These are phyloP conservation scores for Coregonus suidteri DNA, from an alignment of 2,797 vertebrate species.

Conservation along the genomic window DNA sequence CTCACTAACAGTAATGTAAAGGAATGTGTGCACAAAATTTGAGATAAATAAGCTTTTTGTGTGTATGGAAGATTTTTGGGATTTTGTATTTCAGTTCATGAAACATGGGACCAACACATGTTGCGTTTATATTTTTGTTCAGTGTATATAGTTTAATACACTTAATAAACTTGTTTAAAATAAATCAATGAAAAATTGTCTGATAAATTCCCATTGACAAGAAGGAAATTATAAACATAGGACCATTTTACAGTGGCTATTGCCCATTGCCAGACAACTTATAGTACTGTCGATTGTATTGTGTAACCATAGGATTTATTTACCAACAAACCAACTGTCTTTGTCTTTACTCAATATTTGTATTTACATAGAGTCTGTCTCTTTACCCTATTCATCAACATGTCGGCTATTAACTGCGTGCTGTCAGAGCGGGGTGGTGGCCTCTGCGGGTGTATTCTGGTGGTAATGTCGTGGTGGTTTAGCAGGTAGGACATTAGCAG, in stretches of 20 bases:
- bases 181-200: not conserved
- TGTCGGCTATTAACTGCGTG: constrained; percentile 32
- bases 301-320: constrained; percentile 14
- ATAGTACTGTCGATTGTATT: not conserved
- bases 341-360: constrained; percentile 32
- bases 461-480: constrained; percentile 38
- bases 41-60: no score
- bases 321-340: constrained; percentile 36
- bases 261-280: not conserved
- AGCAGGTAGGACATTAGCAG: constrained; percentile 24
- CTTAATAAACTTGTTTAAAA: not conserved
- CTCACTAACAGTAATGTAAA: no score
- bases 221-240: not conserved
- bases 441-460: constrained; percentile 28
- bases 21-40: no score
- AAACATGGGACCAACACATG: no score
- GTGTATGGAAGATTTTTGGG: no score
- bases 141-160: not conserved
- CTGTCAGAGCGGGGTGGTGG: constrained; percentile 11
- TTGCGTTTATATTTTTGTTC: no score
- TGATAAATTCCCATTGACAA: not conserved
- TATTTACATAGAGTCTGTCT: constrained; percentile 63
- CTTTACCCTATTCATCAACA: constrained; percentile 18
- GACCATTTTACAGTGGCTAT: not conserved
- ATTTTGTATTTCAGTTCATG: no score